Conservation (phyloP, 64 coral and sea anemone genomes). For the Montipora cactus region DNA sequence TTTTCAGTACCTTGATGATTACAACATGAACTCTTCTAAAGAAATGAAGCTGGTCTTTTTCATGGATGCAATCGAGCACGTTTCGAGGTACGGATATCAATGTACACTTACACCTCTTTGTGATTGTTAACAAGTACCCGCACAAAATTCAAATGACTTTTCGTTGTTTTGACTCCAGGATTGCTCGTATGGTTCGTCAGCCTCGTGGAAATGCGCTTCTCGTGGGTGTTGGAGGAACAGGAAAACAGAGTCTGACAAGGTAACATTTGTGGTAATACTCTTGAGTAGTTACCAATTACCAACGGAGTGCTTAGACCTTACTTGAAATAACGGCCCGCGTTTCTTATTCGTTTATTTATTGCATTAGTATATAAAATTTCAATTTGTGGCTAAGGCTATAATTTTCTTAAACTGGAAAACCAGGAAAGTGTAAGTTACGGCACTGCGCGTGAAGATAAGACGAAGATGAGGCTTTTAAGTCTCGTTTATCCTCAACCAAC, state of each 20-base stretch:
- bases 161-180: constrained; percentile 42
- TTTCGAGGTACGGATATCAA: constrained; percentile 76
- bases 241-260: constrained; percentile 98
- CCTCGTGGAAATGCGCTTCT: constrained; percentile 95
- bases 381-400: too few species aligned
- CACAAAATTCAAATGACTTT: too few species aligned
- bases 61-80: constrained; percentile 98
- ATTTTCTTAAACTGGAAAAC: too few species aligned
- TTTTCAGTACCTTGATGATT: constrained; percentile 93
- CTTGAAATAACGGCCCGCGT: too few species aligned
- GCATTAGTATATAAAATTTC: too few species aligned
- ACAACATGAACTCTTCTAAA: constrained; percentile 98
- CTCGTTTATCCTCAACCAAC: too few species aligned
- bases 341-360: too few species aligned
- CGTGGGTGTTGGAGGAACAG: constrained; percentile 98
- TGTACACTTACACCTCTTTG: not conserved
- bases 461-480: too few species aligned
- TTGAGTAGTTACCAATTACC: too few species aligned
- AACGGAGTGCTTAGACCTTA: too few species aligned
- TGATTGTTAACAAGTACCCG: not conserved
- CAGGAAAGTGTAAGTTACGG: too few species aligned
- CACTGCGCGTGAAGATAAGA: too few species aligned
- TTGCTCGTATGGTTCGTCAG: constrained; percentile 99
- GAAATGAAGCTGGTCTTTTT: constrained; percentile 99
- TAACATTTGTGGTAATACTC: not conserved